A percentile compares a stretch with the other conserved stretches of the same genome.
Conservation (phyloP, 1,140 invertebrate species). For the Diorhabda elongata region DNA sequence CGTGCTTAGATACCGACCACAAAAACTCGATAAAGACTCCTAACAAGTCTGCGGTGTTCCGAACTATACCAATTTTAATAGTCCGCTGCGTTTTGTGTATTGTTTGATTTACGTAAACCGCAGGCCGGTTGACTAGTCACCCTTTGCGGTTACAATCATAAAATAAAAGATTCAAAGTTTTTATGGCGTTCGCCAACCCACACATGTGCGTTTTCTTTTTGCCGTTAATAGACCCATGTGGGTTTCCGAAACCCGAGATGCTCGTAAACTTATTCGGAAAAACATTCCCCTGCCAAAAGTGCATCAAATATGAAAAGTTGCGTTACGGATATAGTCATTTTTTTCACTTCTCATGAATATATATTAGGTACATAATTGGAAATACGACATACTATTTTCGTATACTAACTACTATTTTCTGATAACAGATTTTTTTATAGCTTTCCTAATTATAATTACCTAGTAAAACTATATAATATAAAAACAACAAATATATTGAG, state of each 20-base stretch:
- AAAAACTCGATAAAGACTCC: slow-evolving; percentile 2
- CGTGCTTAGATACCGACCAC: neutral
- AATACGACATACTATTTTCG: neutral
- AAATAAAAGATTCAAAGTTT: slow-evolving; percentile 1
- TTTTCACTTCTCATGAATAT: slow-evolving; percentile 1
- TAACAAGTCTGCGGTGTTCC: neutral
- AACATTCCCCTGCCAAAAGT: slow-evolving; percentile 1
- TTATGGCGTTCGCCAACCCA: neutral
- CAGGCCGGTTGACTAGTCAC: neutral
- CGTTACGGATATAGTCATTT: neutral
- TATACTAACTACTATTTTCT: no score
- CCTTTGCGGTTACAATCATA: neutral
- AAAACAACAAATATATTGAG: no score
- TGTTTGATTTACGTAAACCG: slow-evolving; percentile 1
- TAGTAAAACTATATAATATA: no score
- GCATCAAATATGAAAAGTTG: slow-evolving; percentile 2
- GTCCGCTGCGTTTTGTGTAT: neutral
- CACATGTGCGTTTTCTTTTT: slow-evolving; percentile 1
- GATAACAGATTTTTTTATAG: no score
- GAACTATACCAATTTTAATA: slow-evolving; percentile 1
- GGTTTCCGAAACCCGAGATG: slow-evolving; percentile 1
- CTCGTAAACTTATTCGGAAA: slow-evolving; percentile 2
- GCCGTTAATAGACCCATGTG: neutral
- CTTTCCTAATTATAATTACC: no score
- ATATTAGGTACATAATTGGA: neutral